A percentile compares a stretch with the other conserved stretches of the same genome.
Evolutionary conservation across 2,797 vertebrate species (phyloP).

Genomic region (Rhabdophis nuchalis): DNA sequence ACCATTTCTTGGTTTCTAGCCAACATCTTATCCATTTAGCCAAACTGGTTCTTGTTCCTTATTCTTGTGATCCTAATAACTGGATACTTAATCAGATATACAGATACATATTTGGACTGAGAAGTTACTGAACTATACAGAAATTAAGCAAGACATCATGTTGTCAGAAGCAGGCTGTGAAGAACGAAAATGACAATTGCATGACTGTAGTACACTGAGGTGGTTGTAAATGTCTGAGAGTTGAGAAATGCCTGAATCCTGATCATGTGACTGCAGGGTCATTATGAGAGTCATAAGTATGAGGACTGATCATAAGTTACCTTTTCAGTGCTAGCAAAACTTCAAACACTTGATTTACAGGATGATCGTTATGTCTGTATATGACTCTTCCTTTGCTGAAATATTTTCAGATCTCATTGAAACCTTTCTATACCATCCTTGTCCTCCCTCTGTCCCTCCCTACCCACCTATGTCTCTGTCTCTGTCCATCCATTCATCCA

Average conservation of each 20-base stretch:
- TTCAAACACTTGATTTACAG: neutral
- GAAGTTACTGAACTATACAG: neutral
- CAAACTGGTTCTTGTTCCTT: neutral
- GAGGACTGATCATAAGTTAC: neutral
- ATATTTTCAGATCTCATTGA: neutral
- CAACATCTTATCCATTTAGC: neutral
- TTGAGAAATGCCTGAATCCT: neutral
- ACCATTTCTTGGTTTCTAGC: neutral
- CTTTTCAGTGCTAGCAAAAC: neutral
- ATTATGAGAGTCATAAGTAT: neutral
- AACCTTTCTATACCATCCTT: neutral
- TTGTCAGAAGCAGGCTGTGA: neutral
- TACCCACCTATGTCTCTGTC: too few species aligned
- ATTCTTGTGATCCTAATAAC: neutral
- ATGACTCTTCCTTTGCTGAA: neutral
- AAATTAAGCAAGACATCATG: neutral
- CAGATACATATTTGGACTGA: neutral
- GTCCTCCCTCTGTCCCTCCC: too few species aligned
- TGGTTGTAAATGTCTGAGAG: neutral
- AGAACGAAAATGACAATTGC: neutral
- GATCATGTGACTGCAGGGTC: neutral
- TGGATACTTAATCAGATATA: neutral
- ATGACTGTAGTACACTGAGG: neutral
- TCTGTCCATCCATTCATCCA: too few species aligned
- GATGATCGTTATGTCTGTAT: neutral